A percentile compares a stretch with the other conserved stretches of the same genome.
These are phyloP conservation scores for Microplitis deprimator DNA, from an alignment of 2,888 invertebrate genomes.

Conservation along the genomic window DNA sequence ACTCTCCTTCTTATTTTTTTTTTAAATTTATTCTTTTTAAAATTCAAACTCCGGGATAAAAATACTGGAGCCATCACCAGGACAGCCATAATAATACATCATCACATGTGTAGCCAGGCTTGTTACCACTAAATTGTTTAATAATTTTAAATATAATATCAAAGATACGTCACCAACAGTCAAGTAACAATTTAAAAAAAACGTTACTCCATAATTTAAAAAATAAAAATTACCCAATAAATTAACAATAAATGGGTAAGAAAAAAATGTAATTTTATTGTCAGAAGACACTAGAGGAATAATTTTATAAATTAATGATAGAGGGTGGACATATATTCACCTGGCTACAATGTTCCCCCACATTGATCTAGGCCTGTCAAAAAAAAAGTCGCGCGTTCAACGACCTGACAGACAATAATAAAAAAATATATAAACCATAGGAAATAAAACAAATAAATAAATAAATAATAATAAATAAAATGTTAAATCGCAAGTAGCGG, in stretches of 20 bases:
- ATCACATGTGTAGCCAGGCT: constrained; percentile 45
- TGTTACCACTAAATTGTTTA: constrained; percentile 26
- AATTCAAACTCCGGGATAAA: constrained; percentile 49
- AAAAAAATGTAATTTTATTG: neutral
- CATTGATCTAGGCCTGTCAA: constrained; percentile 36
- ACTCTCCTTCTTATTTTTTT: constrained; percentile 10
- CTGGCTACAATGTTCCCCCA: constrained; percentile 28
- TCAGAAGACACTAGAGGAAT: neutral
- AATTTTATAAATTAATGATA: neutral
- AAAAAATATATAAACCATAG: neutral
- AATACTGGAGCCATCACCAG: constrained; percentile 48
- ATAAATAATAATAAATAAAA: neutral
- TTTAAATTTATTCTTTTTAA: neutral
- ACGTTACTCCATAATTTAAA: too few relatives aligned
- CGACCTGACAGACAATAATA: constrained; percentile 33
- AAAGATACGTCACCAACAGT: neutral
- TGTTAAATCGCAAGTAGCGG: neutral
- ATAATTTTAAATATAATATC: neutral
- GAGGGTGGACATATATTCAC: constrained; percentile 30
- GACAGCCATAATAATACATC: constrained; percentile 37
- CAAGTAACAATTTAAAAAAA: too few relatives aligned
- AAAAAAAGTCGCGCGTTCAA: constrained; percentile 37
- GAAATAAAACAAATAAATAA: neutral
- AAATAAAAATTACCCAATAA: too few relatives aligned
- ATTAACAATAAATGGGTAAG: too few relatives aligned